phyloP scores from a whole-genome alignment of 1,140 invertebrate genomes.

The Apis dorsata region DNA sequence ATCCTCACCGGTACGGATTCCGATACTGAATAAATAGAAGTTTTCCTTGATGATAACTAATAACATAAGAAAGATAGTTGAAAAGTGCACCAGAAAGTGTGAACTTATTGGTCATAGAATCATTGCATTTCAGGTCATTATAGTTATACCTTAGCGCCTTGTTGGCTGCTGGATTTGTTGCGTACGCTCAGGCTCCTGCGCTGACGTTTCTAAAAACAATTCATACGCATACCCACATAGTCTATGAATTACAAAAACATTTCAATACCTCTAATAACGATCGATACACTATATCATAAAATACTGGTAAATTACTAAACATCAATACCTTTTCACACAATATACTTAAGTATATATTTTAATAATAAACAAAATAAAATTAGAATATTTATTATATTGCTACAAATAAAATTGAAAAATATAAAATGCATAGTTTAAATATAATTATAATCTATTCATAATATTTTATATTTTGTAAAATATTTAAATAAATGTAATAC shows the following conservation, averaged over 20 bases:
- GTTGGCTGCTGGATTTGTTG: slow-evolving; percentile 81
- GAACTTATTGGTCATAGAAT: slow-evolving; percentile 55
- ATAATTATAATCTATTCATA: slow-evolving; percentile 21
- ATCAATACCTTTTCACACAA: background rate
- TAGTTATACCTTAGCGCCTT: slow-evolving; percentile 81
- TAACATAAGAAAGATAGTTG: slow-evolving; percentile 54
- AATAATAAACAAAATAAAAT: slow-evolving; percentile 15
- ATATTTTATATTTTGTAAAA: background rate
- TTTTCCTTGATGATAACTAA: slow-evolving; percentile 50
- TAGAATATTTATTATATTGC: background rate
- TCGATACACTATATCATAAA: slow-evolving; percentile 8
- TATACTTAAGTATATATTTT: background rate
- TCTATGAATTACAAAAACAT: slow-evolving; percentile 53
- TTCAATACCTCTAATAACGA: slow-evolving; percentile 49
- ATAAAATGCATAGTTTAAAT: slow-evolving; percentile 7
- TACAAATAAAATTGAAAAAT: slow-evolving; percentile 8
- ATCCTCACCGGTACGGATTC: slow-evolving; percentile 51
- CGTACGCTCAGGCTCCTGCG: slow-evolving; percentile 82
- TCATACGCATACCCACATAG: slow-evolving; percentile 69
- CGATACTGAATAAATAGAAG: slow-evolving; percentile 51
- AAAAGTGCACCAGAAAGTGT: slow-evolving; percentile 57
- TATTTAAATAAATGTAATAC: background rate
- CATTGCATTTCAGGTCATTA: slow-evolving; percentile 60
- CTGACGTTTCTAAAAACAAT: slow-evolving; percentile 81
- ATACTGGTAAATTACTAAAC: slow-evolving; percentile 14